phyloP scores from a whole-genome alignment of 1,140 invertebrate genomes.

The Triops cancriformis region DNA sequence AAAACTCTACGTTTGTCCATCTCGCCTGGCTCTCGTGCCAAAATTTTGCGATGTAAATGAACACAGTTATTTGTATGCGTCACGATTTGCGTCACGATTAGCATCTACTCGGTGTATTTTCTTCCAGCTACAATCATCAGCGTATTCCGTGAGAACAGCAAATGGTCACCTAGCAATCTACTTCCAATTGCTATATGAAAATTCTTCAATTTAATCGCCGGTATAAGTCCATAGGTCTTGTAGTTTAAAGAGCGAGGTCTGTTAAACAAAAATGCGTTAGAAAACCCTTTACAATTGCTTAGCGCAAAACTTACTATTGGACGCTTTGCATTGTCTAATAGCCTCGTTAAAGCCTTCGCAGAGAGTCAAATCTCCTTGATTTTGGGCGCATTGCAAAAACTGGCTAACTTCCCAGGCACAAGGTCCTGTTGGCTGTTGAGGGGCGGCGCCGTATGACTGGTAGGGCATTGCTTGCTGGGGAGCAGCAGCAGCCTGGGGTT shows the following conservation, averaged over 20 bases:
- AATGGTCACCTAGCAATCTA: not conserved
- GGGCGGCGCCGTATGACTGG: constrained; percentile 35
- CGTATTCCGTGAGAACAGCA: not conserved
- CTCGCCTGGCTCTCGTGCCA: no score
- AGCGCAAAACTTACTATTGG: constrained; percentile 27
- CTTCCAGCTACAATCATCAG: not conserved
- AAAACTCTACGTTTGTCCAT: no score
- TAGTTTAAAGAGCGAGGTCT: not conserved
- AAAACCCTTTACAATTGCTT: no score
- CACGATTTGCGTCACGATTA: not conserved
- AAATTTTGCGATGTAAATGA: no score
- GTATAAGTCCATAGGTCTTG: not conserved
- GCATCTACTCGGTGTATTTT: not conserved
- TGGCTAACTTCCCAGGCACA: constrained; percentile 84
- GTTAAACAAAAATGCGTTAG: not conserved
- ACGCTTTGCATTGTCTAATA: constrained; percentile 65
- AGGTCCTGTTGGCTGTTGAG: constrained; percentile 50
- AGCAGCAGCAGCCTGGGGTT: constrained; percentile 36
- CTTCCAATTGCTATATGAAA: not conserved
- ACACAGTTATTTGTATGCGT: not conserved
- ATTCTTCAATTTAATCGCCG: not conserved
- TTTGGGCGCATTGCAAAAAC: constrained; percentile 78
- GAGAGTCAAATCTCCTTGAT: constrained; percentile 69
- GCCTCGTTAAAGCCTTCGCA: constrained; percentile 91
- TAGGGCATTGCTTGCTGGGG: constrained; percentile 36